These are phyloP conservation scores for Heliocidaris erythrogramma DNA, from an alignment of 35 echinoderm and acorn worm species.

Conservation along the genomic window DNA sequence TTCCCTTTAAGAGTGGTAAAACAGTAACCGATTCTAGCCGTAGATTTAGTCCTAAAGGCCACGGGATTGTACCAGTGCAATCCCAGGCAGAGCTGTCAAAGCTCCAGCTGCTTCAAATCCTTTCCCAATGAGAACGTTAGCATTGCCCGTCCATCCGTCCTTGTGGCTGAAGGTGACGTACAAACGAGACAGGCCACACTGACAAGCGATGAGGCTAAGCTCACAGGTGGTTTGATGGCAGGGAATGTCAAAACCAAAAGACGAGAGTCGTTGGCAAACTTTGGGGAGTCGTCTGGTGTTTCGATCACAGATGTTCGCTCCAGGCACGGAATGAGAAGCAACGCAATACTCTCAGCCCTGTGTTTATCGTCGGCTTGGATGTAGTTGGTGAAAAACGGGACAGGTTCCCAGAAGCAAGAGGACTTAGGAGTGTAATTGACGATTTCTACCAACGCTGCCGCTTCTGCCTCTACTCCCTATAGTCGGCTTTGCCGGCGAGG, in stretches of 20 bases:
- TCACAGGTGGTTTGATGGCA: not conserved
- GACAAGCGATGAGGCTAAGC: not conserved
- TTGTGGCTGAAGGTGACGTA: not conserved
- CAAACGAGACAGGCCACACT: not conserved
- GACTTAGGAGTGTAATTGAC: not conserved
- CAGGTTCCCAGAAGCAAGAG: not conserved
- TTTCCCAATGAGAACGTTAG: not conserved
- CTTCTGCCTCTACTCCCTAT: not conserved
- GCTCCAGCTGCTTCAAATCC: not conserved
- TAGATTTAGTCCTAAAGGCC: not conserved
- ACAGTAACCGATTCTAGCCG: not conserved
- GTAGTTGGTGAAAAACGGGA: not conserved
- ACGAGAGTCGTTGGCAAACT: not conserved
- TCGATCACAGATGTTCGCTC: slow-evolving; percentile 14
- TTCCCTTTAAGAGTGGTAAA: not conserved
- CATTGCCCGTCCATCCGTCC: not conserved
- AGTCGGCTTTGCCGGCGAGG: not conserved
- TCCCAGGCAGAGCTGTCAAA: not conserved
- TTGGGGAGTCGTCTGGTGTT: not conserved
- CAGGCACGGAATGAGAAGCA: not conserved
- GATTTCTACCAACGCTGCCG: not conserved
- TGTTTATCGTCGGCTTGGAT: no score
- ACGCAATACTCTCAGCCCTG: not conserved
- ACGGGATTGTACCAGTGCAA: not conserved
- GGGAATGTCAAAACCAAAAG: not conserved